A percentile compares a stretch with the other conserved stretches of the same genome.
Evolutionary conservation across 2,797 vertebrate species (phyloP).

Genomic region (Tauraco hartlaubi): DNA sequence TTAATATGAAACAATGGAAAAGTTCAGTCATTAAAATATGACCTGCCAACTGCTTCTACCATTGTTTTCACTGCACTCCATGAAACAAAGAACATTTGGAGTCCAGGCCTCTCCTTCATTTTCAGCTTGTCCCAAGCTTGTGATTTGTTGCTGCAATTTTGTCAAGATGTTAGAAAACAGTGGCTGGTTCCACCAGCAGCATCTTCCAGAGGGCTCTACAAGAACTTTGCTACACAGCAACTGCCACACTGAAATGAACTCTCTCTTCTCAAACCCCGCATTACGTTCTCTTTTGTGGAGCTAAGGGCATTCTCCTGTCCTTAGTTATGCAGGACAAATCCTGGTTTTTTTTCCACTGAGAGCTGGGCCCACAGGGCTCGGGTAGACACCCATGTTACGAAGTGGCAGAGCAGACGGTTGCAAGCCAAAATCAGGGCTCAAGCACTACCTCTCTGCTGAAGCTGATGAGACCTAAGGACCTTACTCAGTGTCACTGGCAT

Average conservation of each 20-base stretch:
- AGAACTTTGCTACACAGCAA: background rate
- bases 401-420: background rate
- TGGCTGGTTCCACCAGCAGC: background rate
- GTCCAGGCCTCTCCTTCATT: background rate
- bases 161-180: background rate
- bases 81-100: slow-evolving; percentile 43
- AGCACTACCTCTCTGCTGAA: background rate
- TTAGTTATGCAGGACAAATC: background rate
- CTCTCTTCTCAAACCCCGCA: background rate
- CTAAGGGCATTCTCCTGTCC: background rate
- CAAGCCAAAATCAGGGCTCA: background rate
- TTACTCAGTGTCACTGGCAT: background rate
- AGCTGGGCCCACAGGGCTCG: background rate
- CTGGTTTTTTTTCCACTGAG: background rate
- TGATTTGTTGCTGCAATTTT: slow-evolving; percentile 15
- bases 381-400: background rate
- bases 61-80: slow-evolving; percentile 5
- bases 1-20: slow-evolving; percentile 28
- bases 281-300: background rate
- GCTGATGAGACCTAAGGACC: background rate
- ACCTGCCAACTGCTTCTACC: slow-evolving; percentile 15
- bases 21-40: slow-evolving; percentile 18
- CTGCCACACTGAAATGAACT: background rate
- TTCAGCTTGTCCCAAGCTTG: slow-evolving; percentile 15
- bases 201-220: background rate